Conservation (phyloP, 2,113 vertebrate genomes). For the Gymnocephalus cernua region DNA sequence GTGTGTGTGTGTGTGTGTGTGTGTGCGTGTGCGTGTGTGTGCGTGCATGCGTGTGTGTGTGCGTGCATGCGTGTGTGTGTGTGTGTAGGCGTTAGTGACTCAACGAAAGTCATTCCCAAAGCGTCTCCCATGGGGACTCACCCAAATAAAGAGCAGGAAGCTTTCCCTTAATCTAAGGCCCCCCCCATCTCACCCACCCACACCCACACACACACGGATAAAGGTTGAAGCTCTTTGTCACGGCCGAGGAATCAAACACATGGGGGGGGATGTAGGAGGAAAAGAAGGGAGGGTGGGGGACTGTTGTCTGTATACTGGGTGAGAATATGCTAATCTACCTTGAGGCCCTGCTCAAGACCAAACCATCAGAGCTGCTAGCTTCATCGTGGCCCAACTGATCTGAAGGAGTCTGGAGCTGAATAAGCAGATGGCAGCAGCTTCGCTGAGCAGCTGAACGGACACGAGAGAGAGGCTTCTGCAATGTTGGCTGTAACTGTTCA, state of each 20-base stretch:
- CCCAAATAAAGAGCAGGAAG: constrained; percentile 87
- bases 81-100: constrained; percentile 72
- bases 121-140: constrained; percentile 76
- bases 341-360: constrained; percentile 69
- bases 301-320: constrained; percentile 71
- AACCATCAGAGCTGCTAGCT: constrained; percentile 62
- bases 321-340: constrained; percentile 80
- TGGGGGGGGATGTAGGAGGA: constrained; percentile 48
- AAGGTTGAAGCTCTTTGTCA: constrained; percentile 86
- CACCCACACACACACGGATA: constrained; percentile 78
- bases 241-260: constrained; percentile 86
- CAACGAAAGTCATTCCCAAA: constrained; percentile 77
- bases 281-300: constrained; percentile 23
- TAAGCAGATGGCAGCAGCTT: constrained; percentile 70
- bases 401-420: constrained; percentile 70
- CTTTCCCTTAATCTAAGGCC: constrained; percentile 86
- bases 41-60: constrained; percentile 27
- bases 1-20: constrained; percentile 33
- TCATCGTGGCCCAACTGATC: constrained; percentile 62
- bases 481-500: constrained; percentile 57
- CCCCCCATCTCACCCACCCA: constrained; percentile 77
- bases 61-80: constrained; percentile 40
- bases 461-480: constrained; percentile 64
- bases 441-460: constrained; percentile 60
- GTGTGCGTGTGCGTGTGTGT: constrained; percentile 21